Conservation (phyloP, 2,113 vertebrate genomes). For the Notarius quadriscutis region DNA sequence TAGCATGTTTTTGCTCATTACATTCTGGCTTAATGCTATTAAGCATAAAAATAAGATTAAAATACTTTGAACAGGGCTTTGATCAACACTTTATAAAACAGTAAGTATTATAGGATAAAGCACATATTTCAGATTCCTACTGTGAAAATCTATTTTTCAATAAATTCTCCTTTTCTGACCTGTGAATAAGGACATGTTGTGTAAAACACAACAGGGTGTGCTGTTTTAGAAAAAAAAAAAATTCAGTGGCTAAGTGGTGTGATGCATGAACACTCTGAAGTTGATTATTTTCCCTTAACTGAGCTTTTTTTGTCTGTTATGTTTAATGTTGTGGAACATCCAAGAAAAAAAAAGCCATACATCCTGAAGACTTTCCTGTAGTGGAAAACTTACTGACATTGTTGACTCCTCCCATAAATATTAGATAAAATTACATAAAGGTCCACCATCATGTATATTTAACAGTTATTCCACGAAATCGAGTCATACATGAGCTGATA, state of each 20-base stretch:
- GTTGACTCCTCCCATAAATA: not conserved
- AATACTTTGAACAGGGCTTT: not conserved
- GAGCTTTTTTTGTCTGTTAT: too few relatives aligned
- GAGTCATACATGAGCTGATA: too few relatives aligned
- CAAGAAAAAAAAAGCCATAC: not conserved
- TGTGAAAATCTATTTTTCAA: not conserved
- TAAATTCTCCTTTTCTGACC: not conserved
- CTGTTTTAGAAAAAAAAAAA: not conserved
- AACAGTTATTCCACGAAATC: too few relatives aligned
- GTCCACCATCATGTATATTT: too few relatives aligned
- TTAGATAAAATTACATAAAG: not conserved
- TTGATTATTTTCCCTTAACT: too few relatives aligned
- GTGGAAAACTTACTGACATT: not conserved
- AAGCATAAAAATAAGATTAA: not conserved
- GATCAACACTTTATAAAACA: not conserved
- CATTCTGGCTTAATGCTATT: constrained; percentile 25
- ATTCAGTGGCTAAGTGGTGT: too few relatives aligned
- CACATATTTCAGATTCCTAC: not conserved
- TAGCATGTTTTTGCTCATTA: constrained; percentile 14
- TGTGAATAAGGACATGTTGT: too few relatives aligned
- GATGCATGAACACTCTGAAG: too few relatives aligned
- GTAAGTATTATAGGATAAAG: not conserved
- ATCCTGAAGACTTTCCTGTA: not conserved
- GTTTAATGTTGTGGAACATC: not conserved
- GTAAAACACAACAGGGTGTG: not conserved